These are phyloP conservation scores for Perizoma flavofasciatum DNA, from an alignment of 2,888 invertebrate species.

Conservation along the genomic window DNA sequence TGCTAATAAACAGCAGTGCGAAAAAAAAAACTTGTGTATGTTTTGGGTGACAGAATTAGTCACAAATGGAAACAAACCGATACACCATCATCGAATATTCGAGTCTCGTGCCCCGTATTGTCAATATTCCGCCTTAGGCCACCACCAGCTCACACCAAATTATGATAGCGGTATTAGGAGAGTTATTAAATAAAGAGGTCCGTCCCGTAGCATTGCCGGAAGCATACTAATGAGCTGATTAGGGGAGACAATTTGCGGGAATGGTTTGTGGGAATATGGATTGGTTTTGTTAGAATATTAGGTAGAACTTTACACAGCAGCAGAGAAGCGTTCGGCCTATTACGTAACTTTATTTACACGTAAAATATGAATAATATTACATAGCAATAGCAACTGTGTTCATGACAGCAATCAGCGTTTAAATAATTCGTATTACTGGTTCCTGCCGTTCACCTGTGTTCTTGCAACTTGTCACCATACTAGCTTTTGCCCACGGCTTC, in stretches of 20 bases:
- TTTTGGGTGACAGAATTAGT: constrained; percentile 1
- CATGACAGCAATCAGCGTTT: too few species aligned
- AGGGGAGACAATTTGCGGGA: constrained; percentile 20
- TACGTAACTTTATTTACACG: too few species aligned
- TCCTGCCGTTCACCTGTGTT: too few species aligned
- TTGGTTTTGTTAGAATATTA: background rate
- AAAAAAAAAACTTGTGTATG: too few species aligned
- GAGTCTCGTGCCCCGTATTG: constrained; percentile 49
- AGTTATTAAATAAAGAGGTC: constrained; percentile 39
- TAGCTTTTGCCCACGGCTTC: too few species aligned
- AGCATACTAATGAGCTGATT: constrained; percentile 28
- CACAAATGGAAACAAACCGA: constrained; percentile 28
- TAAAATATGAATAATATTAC: too few species aligned
- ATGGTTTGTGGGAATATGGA: constrained; percentile 3
- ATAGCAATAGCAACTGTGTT: too few species aligned
- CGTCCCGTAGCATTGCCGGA: constrained; percentile 15
- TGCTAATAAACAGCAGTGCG: too few species aligned
- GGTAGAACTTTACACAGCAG: too few species aligned
- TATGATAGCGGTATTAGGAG: constrained; percentile 38
- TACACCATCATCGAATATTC: constrained; percentile 56
- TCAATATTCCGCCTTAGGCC: constrained; percentile 25
- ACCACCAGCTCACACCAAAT: constrained; percentile 32
- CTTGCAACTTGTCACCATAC: too few species aligned
- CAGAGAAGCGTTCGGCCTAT: too few species aligned
- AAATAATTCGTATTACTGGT: too few species aligned